phyloP scores from a whole-genome alignment of 2,888 invertebrate genomes.

The Craniophora ligustri region DNA sequence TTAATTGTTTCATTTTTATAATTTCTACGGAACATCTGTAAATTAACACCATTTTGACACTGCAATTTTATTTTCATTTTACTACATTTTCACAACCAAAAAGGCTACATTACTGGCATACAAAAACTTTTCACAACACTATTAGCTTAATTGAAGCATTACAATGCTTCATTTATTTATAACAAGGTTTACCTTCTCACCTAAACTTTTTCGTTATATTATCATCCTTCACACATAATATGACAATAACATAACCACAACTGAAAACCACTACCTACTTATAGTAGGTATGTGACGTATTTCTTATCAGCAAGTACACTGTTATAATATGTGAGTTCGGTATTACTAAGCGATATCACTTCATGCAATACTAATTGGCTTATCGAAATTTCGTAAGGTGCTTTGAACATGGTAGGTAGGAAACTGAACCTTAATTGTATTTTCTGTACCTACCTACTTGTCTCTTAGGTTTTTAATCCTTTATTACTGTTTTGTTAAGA shows the following conservation, averaged over 20 bases:
- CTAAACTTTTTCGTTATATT: conserved; percentile 18
- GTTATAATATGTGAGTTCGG: conserved; percentile 10
- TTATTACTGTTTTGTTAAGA: too few relatives aligned
- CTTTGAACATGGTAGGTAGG: conserved; percentile 5
- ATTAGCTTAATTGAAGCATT: background rate
- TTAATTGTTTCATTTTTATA: conserved; percentile 64
- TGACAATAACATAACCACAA: conserved; percentile 39
- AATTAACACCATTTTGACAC: conserved; percentile 55
- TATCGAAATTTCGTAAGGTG: conserved; percentile 31
- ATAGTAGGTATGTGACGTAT: conserved; percentile 16
- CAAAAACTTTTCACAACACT: background rate
- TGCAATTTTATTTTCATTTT: conserved; percentile 40
- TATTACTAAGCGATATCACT: conserved; percentile 24
- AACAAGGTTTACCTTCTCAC: conserved; percentile 26
- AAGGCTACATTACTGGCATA: background rate
- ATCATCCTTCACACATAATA: conserved; percentile 27
- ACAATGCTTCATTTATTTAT: background rate
- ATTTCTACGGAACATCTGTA: conserved; percentile 77
- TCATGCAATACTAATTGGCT: conserved; percentile 20
- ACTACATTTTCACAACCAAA: conserved; percentile 16
- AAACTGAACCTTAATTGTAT: background rate
- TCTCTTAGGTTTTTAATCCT: too few relatives aligned
- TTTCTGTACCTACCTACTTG: too few relatives aligned
- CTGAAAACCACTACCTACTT: conserved; percentile 32
- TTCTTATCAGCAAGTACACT: conserved; percentile 40